Base-by-base conservation (phyloP, 1,140 invertebrate species). In the Bombus breviceps region DNA sequence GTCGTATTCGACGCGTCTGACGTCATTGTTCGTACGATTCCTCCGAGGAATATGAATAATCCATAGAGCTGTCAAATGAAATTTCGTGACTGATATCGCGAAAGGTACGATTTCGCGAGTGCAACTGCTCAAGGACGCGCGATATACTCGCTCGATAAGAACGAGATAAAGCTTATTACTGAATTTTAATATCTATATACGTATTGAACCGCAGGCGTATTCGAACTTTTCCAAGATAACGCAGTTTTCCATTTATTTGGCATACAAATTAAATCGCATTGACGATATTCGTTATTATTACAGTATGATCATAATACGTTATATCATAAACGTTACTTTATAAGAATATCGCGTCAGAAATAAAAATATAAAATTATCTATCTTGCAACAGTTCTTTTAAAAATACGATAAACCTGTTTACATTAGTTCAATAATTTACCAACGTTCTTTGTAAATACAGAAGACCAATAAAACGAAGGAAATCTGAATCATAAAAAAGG, bases 171-270 rank as follows among this genome's bases (percentile, higher is more conserved):
- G n/a, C 13, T 10, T 32, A n/a, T 73, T n/a, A 28, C 25, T 43
- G 28, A n/a, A 47, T 73, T 81, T 80, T 59, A 72, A 84, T 47
- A 37, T 62, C 47, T 22, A 53, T 18, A 53, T 53, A 53, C 47
- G 6, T 53, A 1, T 47, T 6, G 15, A 47, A 1, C 47, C 47
- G 47, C 5, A 1, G 15, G 47, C 47, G 47, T 47, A 53, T 53
- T 53, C 47, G 47, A 53, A 22, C 18, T 53, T 8, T 22, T 53
- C 18, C 47, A 53, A 53, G 47, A 53, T 18, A 8, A 22, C 47
- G 18, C 18, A 0, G 47, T 53, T 53, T 18, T 2, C 47, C 47
- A 18, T 22, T 53, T 53, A 53, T 53, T 53, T 53, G 47, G 6
- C 18, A 2, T 22, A 22, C 6, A 22, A 53, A 18, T 53, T 18